Conservation (phyloP, 2,888 invertebrate species). For the Stenoptilia bipunctidactyla region DNA sequence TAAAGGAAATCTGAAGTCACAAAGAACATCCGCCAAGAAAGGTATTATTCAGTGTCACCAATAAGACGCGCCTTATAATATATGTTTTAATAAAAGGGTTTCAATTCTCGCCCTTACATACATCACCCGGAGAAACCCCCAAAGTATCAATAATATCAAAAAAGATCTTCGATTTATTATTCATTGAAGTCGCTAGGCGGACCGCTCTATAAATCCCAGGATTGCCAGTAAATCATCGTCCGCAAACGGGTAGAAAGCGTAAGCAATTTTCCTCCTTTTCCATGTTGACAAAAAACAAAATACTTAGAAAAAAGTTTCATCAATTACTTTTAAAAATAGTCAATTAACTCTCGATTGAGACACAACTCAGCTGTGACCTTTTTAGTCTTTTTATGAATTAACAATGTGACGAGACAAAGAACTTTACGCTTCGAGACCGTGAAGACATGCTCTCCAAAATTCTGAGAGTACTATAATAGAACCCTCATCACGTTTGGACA, state of each 20-base stretch:
- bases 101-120: constrained; percentile 60
- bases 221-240: constrained; percentile 62
- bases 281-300: constrained; percentile 22
- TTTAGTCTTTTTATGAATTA: constrained; percentile 29
- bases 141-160: constrained; percentile 61
- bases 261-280: constrained; percentile 44
- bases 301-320: neutral
- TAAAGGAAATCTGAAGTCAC: no score
- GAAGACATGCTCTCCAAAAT: constrained; percentile 37
- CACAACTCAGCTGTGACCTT: constrained; percentile 15
- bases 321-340: neutral
- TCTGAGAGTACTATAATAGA: constrained; percentile 50
- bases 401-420: constrained; percentile 30
- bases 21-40: constrained; percentile 15
- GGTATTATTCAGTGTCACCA: constrained; percentile 66
- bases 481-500: constrained; percentile 63
- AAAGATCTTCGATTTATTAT: constrained; percentile 65
- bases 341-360: constrained; percentile 9
- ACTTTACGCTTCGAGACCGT: constrained; percentile 26
- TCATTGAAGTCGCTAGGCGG: constrained; percentile 55
- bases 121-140: constrained; percentile 48
- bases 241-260: constrained; percentile 30
- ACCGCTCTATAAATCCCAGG: constrained; percentile 52
- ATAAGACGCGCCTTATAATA: constrained; percentile 60
- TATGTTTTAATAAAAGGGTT: constrained; percentile 71